Base-by-base conservation (phyloP, 2,797 vertebrate genomes). In the Babyrousa celebensis region DNA sequence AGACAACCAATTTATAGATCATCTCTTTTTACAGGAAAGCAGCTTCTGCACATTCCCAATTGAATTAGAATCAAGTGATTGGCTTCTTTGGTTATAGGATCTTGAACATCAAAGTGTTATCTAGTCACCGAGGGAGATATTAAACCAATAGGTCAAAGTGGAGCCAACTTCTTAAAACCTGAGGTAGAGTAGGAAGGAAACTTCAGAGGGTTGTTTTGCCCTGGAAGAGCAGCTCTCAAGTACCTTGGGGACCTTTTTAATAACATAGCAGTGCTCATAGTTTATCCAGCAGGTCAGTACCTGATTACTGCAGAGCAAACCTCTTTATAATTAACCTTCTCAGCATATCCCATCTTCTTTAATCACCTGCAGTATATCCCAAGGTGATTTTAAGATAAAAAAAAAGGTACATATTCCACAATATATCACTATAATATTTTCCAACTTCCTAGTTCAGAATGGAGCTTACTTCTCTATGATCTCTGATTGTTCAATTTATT, bases 91-190 rank as follows among this genome's bases (percentile, higher is more conserved):
- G 4, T 71, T 94, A 93, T 29, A 83, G 43, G 40, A n/a, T 77
- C 54, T 96, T 95, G 80, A 97, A 89, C 58, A 96, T 89, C 84
- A 96, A 96, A 94, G 82, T 43, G 93, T 65, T 89, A 96, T 89
- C 70, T 87, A 97, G 62, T 84, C 86, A 74, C 94, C 79, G 48
- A 85, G 63, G 58, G 58, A 95, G 68, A 93, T 85, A 93, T 43
- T 94, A 96, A 97, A 87, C 43, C 63, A 77, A 94, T 52, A 96
- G 79, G 84, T 96, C 89, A 94, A 89, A 89, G 79, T 88, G 54
- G 62, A 97, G 80, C 75, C 65, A 95, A 85, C 84, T 89, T 91
- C 95, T 97, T 93, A 96, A 94, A 96, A 97, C 7, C 27, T 52
- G 27, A 93, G 54, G 36, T 43, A 94, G 9, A 62, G 36, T 27